phyloP scores from a whole-genome alignment of 1,140 invertebrate genomes.

The Drosophila ohnishii region DNA sequence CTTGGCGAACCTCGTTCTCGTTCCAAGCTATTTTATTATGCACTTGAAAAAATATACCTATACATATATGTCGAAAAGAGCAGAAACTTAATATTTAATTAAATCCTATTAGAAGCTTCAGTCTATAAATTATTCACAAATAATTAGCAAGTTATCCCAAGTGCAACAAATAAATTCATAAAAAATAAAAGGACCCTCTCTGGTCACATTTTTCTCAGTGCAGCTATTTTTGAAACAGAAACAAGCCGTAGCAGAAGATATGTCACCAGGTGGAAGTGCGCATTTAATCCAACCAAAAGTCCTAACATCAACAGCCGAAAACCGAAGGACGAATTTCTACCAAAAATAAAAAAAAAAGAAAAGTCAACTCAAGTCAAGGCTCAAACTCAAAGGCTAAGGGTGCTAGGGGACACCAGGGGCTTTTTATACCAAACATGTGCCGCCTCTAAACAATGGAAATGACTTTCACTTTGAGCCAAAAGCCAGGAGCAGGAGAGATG shows the following conservation, averaged over 20 bases:
- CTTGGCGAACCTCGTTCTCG: conserved; percentile 22
- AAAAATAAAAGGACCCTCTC: not conserved
- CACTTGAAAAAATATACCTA: conserved; percentile 26
- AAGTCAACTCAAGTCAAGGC: conserved; percentile 25
- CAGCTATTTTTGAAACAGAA: conserved; percentile 7
- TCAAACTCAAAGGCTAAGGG: conserved; percentile 28
- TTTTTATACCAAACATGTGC: conserved; percentile 58
- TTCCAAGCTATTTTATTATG: conserved; percentile 1
- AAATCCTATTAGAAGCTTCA: no score
- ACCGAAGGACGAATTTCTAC: conserved; percentile 34
- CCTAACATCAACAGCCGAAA: conserved; percentile 73
- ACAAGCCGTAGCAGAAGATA: conserved; percentile 42
- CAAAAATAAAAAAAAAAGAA: conserved; percentile 1
- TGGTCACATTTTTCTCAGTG: conserved; percentile 4
- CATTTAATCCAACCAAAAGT: conserved; percentile 80
- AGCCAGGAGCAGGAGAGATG: not conserved
- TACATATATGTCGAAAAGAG: no score
- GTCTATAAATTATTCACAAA: no score
- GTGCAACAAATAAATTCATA: no score
- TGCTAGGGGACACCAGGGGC: conserved; percentile 21
- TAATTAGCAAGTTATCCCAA: no score
- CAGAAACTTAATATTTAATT: no score
- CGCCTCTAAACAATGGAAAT: conserved; percentile 64
- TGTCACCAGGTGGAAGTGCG: conserved; percentile 76
- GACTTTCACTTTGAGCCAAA: conserved; percentile 57